phyloP scores from a whole-genome alignment of 2,113 vertebrate genomes.

The Felis catus region DNA sequence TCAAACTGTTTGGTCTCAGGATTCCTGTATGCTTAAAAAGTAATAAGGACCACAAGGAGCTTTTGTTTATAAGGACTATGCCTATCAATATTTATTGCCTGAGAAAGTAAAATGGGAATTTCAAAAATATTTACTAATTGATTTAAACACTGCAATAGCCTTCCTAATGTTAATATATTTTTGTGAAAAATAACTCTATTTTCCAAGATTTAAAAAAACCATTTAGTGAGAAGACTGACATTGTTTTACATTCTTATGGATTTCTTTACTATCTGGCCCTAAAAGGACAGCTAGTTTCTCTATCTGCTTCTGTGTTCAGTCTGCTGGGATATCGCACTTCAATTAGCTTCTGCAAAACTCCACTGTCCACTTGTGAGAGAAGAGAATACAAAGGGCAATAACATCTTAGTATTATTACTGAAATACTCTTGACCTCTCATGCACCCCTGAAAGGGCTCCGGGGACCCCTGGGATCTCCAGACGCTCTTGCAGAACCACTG shows the following conservation, averaged over 20 bases:
- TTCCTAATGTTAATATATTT: background rate
- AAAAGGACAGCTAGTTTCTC: background rate
- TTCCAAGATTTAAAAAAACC: background rate
- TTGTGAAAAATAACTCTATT: slow-evolving; percentile 3
- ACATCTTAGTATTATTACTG: background rate
- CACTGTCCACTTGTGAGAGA: background rate
- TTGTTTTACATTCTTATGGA: background rate
- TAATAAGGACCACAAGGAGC: background rate
- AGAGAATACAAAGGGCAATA: background rate
- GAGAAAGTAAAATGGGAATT: slow-evolving; percentile 24
- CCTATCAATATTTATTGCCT: background rate
- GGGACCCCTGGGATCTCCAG: background rate
- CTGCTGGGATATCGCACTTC: background rate
- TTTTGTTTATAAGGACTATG: background rate
- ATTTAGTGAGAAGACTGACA: background rate
- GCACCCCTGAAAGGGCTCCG: background rate
- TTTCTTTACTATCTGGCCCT: background rate
- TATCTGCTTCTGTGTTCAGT: background rate
- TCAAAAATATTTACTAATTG: background rate
- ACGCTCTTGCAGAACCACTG: background rate
- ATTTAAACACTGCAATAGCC: background rate
- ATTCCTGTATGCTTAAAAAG: background rate
- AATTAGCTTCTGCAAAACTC: background rate
- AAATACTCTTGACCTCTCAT: background rate
- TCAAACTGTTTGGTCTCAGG: background rate